These are phyloP conservation scores for Lochmaea capreae DNA, from an alignment of 2,888 invertebrate genomes.

Conservation along the genomic window DNA sequence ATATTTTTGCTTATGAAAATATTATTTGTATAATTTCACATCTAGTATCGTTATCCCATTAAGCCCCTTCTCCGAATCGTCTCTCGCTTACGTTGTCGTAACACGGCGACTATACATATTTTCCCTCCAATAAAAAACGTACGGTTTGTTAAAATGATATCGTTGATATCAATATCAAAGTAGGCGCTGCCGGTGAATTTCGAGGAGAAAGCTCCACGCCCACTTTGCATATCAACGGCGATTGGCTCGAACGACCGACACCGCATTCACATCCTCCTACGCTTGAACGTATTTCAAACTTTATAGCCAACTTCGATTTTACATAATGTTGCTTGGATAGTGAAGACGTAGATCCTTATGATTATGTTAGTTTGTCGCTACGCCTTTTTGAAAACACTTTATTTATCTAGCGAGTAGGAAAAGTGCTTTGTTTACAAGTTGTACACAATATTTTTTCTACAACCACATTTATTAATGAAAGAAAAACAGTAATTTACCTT, in stretches of 20 bases:
- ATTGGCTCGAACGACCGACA: conserved; percentile 55
- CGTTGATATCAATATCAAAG: conserved; percentile 54
- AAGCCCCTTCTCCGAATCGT: not conserved
- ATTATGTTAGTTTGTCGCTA: not conserved
- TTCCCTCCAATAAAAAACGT: conserved; percentile 51
- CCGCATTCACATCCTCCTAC: conserved; percentile 35
- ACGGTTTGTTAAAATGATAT: conserved; percentile 51
- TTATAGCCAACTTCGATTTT: conserved; percentile 43
- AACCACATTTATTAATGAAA: no score
- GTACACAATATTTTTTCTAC: no score
- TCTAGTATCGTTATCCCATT: not conserved
- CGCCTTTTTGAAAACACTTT: not conserved
- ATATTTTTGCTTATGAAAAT: no score
- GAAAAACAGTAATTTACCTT: no score
- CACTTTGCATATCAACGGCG: conserved; percentile 63
- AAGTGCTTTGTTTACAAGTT: no score
- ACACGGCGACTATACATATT: conserved; percentile 26
- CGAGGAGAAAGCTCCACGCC: conserved; percentile 60
- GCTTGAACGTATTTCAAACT: conserved; percentile 38
- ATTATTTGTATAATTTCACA: not conserved
- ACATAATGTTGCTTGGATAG: not conserved
- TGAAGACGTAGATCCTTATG: conserved; percentile 36
- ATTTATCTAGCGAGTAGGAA: no score
- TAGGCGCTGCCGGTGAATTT: conserved; percentile 49
- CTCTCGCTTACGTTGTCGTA: conserved; percentile 13